Evolutionary conservation across 2,888 invertebrate genomes (phyloP).

Genomic region (Thalpophila matura): DNA sequence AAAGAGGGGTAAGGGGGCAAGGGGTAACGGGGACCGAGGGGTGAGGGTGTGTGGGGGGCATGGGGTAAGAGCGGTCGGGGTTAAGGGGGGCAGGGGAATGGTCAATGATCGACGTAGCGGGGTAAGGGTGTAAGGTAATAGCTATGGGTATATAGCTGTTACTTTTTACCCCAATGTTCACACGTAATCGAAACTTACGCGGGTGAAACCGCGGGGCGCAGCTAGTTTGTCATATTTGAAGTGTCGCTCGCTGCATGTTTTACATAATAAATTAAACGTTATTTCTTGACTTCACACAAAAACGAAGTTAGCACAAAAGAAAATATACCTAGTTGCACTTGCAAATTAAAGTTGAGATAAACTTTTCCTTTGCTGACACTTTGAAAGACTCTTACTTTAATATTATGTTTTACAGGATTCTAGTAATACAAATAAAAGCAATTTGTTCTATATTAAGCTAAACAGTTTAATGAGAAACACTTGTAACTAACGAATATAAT

Average conservation of each 20-base stretch:
- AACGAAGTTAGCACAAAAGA: not conserved
- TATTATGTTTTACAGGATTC: not conserved
- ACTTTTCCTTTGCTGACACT: not conserved
- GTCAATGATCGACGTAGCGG: too few species aligned
- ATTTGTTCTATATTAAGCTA: slow-evolving; percentile 9
- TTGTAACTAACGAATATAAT: slow-evolving; percentile 65
- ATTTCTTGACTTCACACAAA: not conserved
- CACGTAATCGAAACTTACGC: too few species aligned
- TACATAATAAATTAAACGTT: not conserved
- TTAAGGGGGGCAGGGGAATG: too few species aligned
- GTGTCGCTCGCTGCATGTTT: not conserved
- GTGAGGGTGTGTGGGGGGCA: too few species aligned
- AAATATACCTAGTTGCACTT: not conserved
- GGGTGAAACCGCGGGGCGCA: too few species aligned
- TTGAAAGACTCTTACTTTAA: not conserved
- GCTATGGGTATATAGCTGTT: too few species aligned
- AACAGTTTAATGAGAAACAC: slow-evolving; percentile 18
- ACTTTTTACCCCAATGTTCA: too few species aligned
- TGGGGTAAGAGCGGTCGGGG: too few species aligned
- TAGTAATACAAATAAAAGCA: not conserved
- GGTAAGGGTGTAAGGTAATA: too few species aligned
- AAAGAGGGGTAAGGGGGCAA: too few species aligned
- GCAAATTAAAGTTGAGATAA: not conserved
- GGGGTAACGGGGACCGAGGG: too few species aligned
- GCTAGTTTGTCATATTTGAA: too few species aligned